Evolutionary conservation across 2,113 vertebrate genomes (phyloP), one percentile per base, ranked within the genome.

Genomic region (Colossoma macropomum): DNA sequence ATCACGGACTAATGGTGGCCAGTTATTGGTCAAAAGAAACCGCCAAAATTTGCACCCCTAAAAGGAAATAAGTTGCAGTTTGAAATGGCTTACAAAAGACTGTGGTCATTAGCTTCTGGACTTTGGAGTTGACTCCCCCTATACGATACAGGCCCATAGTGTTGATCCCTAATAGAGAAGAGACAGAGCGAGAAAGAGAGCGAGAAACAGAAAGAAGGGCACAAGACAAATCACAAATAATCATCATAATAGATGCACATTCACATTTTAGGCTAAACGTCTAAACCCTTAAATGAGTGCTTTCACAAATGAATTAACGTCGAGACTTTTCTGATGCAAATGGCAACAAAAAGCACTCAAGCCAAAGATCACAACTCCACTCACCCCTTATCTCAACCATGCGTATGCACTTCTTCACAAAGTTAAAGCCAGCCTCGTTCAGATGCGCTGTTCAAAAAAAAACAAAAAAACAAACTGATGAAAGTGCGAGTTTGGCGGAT

Each of bases 381-480:
- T 92, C 85, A 95, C 98, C 97, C 96, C 96, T 93, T 11, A 84
- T 91, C 92, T 99, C 98, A 86, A 99, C 96, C 87, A 97, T 94
- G 87, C 95, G 91, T 79, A 99, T 97, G 90, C 98, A 98, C 87
- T 96, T 97, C 86, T 94, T 96, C 50, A 99, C 96, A 7, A 99
- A 99, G 93, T 99, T 98, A 91, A 99, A 98, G 21, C 98, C 98
- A 1, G 97, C 95, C 91, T 98, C 97, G 87, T 98, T 99, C 92
- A 99, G 94, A 88, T 95, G 97, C 75, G 96, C 98, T 99, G 90
- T 4, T 90, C 90, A 84, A 85, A 86, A 87, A 87, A 38, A 87
- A 84, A 21, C 27, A 30, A 68, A 50, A 52, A 12, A 21, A 25
- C 41, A 79, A n/a, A n/a, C n/a, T n/a, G 34, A 34, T 83, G 41